Base-by-base conservation (phyloP, 2,888 invertebrate genomes). In the Eudemis profundana region DNA sequence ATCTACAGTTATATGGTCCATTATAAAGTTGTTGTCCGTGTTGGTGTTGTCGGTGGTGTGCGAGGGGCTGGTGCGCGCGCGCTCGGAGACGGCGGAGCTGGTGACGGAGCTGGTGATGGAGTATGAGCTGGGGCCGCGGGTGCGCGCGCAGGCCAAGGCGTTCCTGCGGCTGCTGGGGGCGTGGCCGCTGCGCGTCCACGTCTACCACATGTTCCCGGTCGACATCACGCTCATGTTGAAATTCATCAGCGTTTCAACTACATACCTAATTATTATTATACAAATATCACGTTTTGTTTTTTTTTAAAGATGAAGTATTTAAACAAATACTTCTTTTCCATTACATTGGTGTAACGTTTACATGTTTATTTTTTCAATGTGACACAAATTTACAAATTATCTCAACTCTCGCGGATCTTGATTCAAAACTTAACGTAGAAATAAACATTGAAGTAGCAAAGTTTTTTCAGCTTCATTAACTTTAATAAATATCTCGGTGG, bases 101-200 rank as follows among this genome's bases (percentile, higher is more conserved):
- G 50, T 36, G 19, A 51, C 33, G 4, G 33, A 33, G 33, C 36
- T 51, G 33, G 50, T 51, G 50, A 51, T 51, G 33, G 19, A 51
- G 33, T 51, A 51, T 19, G 19, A 29, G 3, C 36, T 51, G 33
- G 12, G n/a, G 12, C 12, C 50, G 50, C 1, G 3, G 1, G 19
- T n/a, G 17, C 50, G 50, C n/a, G 36, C 50, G 33, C 33, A 51
- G 19, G 50, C 50, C 2, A 51, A 51, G 19, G 17, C 50, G 33
- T 51, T 51, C 36, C 12, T n/a, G 33, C 33, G 19, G 33, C 50
- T 51, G n/a, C 1, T 51, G n/a, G 19, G 2, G 1, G 33, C 50
- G 36, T 33, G 19, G 5, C 50, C 50, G 7, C 50, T 51, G 12
- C 12, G 1, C 3, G 1, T 51, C n/a, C 36, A 36, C 33, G 36